A percentile compares a stretch with the other conserved stretches of the same genome.
These are phyloP conservation scores for Tenthredo livida DNA, from an alignment of 2,888 invertebrate genomes.

Conservation along the genomic window DNA sequence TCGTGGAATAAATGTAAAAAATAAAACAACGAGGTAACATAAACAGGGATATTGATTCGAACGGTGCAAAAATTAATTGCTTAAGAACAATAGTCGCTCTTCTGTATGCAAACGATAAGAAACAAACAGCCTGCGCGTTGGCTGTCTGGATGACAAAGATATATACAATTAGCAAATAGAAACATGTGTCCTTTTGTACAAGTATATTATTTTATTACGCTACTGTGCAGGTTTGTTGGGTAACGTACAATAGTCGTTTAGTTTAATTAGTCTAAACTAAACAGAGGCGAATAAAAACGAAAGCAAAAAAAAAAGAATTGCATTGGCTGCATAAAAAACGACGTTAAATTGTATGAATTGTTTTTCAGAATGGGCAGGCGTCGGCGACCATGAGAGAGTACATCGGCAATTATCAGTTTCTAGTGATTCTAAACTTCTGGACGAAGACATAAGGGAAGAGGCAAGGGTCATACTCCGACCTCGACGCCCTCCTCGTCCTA, in stretches of 20 bases:
- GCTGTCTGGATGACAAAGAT: not conserved
- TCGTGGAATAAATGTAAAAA: too few species aligned
- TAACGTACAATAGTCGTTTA: not conserved
- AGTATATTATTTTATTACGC: conserved; percentile 4
- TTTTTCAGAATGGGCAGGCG: conserved; percentile 87
- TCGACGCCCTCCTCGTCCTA: conserved; percentile 95
- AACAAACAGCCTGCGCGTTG: not conserved
- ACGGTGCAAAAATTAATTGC: not conserved
- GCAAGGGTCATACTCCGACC: conserved; percentile 93
- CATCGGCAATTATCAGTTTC: conserved; percentile 94
- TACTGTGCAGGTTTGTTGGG: not conserved
- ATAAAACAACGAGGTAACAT: not conserved
- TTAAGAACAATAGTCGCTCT: conserved; percentile 22
- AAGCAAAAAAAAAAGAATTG: not conserved
- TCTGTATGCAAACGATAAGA: conserved; percentile 42
- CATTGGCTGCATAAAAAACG: not conserved
- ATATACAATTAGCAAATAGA: conserved; percentile 41
- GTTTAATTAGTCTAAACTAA: conserved; percentile 23
- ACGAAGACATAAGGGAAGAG: conserved; percentile 94
- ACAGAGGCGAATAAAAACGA: not conserved
- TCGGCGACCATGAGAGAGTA: conserved; percentile 89
- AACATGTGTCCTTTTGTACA: conserved; percentile 30
- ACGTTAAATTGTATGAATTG: not conserved
- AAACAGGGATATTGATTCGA: not conserved
- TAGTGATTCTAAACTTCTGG: conserved; percentile 94